Base-by-base conservation (phyloP, 1,140 invertebrate genomes). In the Drosophila insularis region DNA sequence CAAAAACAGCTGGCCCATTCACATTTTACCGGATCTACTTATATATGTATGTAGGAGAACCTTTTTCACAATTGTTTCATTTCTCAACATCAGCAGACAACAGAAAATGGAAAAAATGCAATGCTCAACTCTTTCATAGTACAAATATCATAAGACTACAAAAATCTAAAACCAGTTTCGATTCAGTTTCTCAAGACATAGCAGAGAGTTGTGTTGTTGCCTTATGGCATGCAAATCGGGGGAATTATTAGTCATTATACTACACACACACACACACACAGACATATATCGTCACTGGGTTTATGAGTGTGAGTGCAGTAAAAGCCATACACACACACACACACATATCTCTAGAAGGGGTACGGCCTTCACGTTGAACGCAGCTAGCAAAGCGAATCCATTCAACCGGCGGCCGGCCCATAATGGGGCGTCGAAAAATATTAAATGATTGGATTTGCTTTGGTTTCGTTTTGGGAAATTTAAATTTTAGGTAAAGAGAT, bases 241-340 rank as follows among this genome's bases (percentile, higher is more conserved):
- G 62, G 69, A 64, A 68, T 72, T 79, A 79, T 76, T 78, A 72
- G 76, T 76, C 76, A 79, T 79, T 68, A 71, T 66, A 23, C 54
- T 58, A 58, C 55, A 58, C 55, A 58, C 13, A 31, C 54, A 55
- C 53, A 31, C 46, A 53, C 50, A 13, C 54, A 56, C 54, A n/a
- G n/a, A n/a, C n/a, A n/a, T n/a, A n/a, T n/a, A 32, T 56, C 31
- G 58, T 37, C 32, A 13, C 35, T 66, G 55, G 2, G 32, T 23
- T 53, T 59, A 35, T 71, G 60, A 46, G 39, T 53, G 39, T 62
- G 65, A 35, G 58, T 37, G 56, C 21, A 63, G 40, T 67, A 61
- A 65, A 68, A 55, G 40, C 60, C 14, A 40, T 11, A 7, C 14
- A 46, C 40, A 46, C 6, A 50, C 43, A 46, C 14, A 46, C 43